phyloP scores from a whole-genome alignment of 2,888 invertebrate genomes.

The Dicyrtoma fusca region DNA sequence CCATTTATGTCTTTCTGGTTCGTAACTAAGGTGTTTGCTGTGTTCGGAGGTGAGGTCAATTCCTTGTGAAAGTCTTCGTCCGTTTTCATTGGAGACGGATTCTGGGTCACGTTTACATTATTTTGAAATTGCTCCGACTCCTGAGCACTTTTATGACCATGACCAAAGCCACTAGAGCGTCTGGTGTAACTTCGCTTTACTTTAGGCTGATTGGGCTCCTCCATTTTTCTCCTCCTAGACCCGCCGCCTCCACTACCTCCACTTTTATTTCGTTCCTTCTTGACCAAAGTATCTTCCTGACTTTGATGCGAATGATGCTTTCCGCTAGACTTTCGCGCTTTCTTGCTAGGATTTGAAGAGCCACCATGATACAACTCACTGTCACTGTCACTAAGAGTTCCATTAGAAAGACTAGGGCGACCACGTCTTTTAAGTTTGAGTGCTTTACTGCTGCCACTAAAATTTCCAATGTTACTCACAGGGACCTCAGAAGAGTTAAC shows the following conservation, averaged over 20 bases:
- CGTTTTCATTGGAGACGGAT: background rate
- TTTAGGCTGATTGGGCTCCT: slow-evolving; percentile 1
- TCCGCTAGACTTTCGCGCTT: slow-evolving; percentile 44
- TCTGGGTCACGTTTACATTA: background rate
- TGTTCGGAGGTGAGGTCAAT: background rate
- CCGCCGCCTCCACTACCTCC: background rate
- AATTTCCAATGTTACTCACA: background rate
- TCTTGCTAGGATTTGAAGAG: too few species aligned
- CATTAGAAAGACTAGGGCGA: slow-evolving; percentile 53
- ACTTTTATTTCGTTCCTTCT: slow-evolving; percentile 5
- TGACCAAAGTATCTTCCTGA: slow-evolving; percentile 20
- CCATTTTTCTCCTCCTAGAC: slow-evolving; percentile 10
- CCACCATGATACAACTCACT: slow-evolving; percentile 28
- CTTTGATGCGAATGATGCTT: slow-evolving; percentile 8
- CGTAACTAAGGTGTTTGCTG: background rate
- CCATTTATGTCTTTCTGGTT: background rate
- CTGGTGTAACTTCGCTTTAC: slow-evolving; percentile 36
- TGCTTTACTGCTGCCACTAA: slow-evolving; percentile 5
- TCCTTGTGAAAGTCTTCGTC: background rate
- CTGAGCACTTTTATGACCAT: background rate
- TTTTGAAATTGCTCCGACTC: background rate
- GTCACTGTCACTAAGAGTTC: slow-evolving; percentile 48
- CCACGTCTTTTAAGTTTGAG: slow-evolving; percentile 44
- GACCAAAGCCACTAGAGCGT: background rate
- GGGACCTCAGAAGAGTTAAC: background rate